Conservation (phyloP, 2,888 invertebrate genomes). For the Oligia latruncula region DNA sequence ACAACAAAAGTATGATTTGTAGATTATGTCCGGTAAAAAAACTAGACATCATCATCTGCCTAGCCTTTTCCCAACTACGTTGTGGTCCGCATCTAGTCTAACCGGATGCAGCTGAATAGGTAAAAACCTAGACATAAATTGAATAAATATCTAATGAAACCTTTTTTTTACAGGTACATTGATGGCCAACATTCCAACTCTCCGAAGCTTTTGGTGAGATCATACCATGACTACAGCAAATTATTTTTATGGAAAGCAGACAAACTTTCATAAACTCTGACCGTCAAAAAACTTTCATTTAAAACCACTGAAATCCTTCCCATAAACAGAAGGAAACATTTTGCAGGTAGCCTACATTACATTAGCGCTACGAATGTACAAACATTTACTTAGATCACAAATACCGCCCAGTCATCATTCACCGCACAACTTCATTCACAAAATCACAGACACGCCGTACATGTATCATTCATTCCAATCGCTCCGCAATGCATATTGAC, state of each 20-base stretch:
- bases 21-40: not conserved
- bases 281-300: not conserved
- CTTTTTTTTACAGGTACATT: constrained; percentile 55
- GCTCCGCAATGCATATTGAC: constrained; percentile 39
- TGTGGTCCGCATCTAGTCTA: too few relatives aligned
- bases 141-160: constrained; percentile 12
- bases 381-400: constrained; percentile 7
- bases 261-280: not conserved
- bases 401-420: constrained; percentile 25
- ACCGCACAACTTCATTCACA: constrained; percentile 48
- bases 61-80: too few relatives aligned
- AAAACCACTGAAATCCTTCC: not conserved
- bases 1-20: not conserved
- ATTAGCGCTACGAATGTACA: not conserved
- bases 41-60: not conserved
- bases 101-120: too few relatives aligned
- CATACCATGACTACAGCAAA: not conserved
- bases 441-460: constrained; percentile 43
- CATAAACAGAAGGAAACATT: not conserved
- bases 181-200: not conserved
- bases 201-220: constrained; percentile 39
- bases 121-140: not conserved
- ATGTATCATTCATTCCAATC: constrained; percentile 42
- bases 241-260: not conserved
- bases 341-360: not conserved